phyloP scores from a whole-genome alignment of 2,888 invertebrate genomes.

The Apotomis capreana region DNA sequence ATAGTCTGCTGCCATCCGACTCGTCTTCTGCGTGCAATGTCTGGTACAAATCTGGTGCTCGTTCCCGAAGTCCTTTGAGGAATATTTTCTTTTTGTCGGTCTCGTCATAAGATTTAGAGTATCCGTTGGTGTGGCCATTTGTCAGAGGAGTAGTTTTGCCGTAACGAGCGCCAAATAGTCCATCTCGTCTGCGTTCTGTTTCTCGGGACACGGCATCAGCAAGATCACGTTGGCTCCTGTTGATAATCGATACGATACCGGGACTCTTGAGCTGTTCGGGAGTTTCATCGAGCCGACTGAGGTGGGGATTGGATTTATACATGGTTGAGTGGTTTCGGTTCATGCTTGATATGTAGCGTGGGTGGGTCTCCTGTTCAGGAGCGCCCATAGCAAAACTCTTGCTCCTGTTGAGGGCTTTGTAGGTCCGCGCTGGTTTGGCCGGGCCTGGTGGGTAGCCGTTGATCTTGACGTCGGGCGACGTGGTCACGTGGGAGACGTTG shows the following conservation, averaged over 20 bases:
- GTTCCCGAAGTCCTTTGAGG: slow-evolving; percentile 86
- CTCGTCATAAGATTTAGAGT: slow-evolving; percentile 73
- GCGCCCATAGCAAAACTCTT: slow-evolving; percentile 94
- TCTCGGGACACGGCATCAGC: slow-evolving; percentile 84
- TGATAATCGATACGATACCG: slow-evolving; percentile 93
- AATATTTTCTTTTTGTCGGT: slow-evolving; percentile 87
- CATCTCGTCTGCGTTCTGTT: slow-evolving; percentile 80
- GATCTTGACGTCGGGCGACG: slow-evolving; percentile 68
- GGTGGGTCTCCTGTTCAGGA: slow-evolving; percentile 78
- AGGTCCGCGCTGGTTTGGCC: slow-evolving; percentile 90
- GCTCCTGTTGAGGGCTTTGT: slow-evolving; percentile 90
- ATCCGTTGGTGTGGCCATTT: slow-evolving; percentile 78
- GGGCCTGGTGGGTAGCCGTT: slow-evolving; percentile 84
- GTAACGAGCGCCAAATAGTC: slow-evolving; percentile 82
- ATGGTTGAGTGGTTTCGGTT: slow-evolving; percentile 82
- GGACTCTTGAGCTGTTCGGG: slow-evolving; percentile 91
- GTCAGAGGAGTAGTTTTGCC: slow-evolving; percentile 81
- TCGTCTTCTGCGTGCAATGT: slow-evolving; percentile 87
- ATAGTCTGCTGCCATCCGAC: slow-evolving; percentile 76
- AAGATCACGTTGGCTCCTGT: slow-evolving; percentile 91
- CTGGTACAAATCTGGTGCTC: slow-evolving; percentile 88
- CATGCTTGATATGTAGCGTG: slow-evolving; percentile 76
- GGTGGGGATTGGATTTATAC: slow-evolving; percentile 91
- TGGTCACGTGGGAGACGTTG: slow-evolving; percentile 84
- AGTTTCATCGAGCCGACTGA: slow-evolving; percentile 87